These are phyloP conservation scores for Agrotis segetum DNA, from an alignment of 2,888 invertebrate species.

Conservation along the genomic window DNA sequence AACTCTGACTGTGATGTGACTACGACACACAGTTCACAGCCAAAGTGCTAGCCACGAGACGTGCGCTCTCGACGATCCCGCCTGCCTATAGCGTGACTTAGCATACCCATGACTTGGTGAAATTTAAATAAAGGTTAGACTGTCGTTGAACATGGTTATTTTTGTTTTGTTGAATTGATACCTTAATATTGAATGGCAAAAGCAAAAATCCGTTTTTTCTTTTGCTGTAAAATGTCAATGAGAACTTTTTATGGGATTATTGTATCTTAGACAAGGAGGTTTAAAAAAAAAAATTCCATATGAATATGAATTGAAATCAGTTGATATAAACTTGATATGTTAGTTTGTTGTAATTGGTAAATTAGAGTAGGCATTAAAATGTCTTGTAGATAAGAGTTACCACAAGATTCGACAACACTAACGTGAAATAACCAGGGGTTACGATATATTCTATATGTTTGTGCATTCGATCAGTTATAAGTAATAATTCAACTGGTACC, in stretches of 20 bases:
- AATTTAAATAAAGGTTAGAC: constrained; percentile 36
- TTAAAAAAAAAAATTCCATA: constrained; percentile 1
- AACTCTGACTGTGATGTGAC: constrained; percentile 99
- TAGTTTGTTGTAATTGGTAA: constrained; percentile 4
- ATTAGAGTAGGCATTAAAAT: constrained; percentile 17
- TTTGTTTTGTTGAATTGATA: constrained; percentile 28
- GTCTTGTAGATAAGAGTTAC: constrained; percentile 1
- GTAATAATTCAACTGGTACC: constrained; percentile 14
- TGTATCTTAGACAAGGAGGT: not conserved
- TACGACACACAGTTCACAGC: constrained; percentile 94
- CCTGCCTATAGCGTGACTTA: constrained; percentile 46
- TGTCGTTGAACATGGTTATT: constrained; percentile 17
- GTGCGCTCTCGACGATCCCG: constrained; percentile 60
- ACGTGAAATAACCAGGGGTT: constrained; percentile 8
- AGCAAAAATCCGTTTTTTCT: no score
- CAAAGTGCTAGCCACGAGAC: constrained; percentile 93
- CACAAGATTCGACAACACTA: not conserved
- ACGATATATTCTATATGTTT: not conserved
- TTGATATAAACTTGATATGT: not conserved
- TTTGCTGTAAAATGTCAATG: not conserved
- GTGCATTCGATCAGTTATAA: not conserved
- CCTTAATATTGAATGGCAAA: constrained; percentile 16
- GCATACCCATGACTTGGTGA: constrained; percentile 52
- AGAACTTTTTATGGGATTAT: not conserved
- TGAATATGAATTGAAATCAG: not conserved